A percentile compares a stretch with the other conserved stretches of the same genome.
phyloP scores from a whole-genome alignment of 2,113 vertebrate species.

The Scortum barcoo region DNA sequence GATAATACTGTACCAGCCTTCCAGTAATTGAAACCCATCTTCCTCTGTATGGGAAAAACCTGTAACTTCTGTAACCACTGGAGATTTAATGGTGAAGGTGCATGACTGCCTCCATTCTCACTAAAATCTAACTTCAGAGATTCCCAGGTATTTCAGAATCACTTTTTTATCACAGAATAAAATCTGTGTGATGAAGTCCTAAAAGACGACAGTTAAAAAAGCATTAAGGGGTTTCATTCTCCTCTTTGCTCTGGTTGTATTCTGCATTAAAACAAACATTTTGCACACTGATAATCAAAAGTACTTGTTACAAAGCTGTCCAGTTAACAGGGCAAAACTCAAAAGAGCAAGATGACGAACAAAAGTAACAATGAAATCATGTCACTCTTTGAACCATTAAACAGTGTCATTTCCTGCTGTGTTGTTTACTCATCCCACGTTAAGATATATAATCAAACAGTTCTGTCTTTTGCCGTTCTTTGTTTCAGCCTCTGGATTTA shows the following conservation, averaged over 20 bases:
- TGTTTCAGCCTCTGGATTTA: slow-evolving; percentile 38
- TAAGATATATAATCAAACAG: not conserved
- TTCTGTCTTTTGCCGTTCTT: slow-evolving; percentile 17
- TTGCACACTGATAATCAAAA: slow-evolving; percentile 20
- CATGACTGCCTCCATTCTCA: not conserved
- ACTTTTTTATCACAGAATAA: slow-evolving; percentile 9
- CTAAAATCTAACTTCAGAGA: not conserved
- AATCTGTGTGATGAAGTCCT: not conserved
- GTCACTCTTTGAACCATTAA: slow-evolving; percentile 10
- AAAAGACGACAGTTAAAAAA: not conserved
- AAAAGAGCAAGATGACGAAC: slow-evolving; percentile 1
- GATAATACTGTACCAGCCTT: not conserved
- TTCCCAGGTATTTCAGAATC: not conserved
- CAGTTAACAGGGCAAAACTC: not conserved
- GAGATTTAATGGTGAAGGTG: not conserved
- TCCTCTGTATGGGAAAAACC: not conserved
- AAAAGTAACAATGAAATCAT: slow-evolving; percentile 9
- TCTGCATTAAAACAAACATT: slow-evolving; percentile 34
- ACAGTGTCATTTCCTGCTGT: slow-evolving; percentile 21
- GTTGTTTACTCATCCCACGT: not conserved
- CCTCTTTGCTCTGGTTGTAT: slow-evolving; percentile 4
- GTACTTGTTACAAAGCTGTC: slow-evolving; percentile 22
- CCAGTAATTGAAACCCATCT: not conserved
- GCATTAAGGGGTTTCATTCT: not conserved
- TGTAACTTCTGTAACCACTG: slow-evolving; percentile 24